Base-by-base conservation (phyloP, 1,140 invertebrate genomes). In the Drosophila teissieri region DNA sequence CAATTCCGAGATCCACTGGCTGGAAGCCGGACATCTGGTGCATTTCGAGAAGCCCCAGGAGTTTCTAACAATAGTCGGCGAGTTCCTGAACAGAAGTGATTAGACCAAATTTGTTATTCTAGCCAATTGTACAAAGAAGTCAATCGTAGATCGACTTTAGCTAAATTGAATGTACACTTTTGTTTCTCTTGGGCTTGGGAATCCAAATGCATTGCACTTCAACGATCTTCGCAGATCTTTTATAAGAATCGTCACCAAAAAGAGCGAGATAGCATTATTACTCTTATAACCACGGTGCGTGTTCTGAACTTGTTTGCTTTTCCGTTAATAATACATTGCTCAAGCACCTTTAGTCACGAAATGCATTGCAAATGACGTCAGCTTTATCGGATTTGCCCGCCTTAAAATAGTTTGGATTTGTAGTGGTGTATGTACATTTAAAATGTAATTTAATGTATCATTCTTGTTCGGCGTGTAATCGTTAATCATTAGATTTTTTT, bases 21-120 rank as follows among this genome's bases (percentile, higher is more conserved):
- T 99, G 46, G 93, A 95, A 36, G 69, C 98, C 17, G 97, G 97
- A 6, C 98, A 99, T 92, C 98, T 97, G 96, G 95, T 98, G 8
- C 98, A 99, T 89, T 95, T 96, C 54, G 97, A 99, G 72, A 96
- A 98, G 91, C 97, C 98, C 2, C 85, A 93, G 2, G 95, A 96
- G 82, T 98, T 99, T 12, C 4, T 51, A 17, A 11, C 92, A 86
- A 98, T 93, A 73, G 93, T 94, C 12, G 92, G 93, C 61, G 93
- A 94, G 54, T 95, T 95, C 63, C 70, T 94, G 5, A 93, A 85
- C 12, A 53, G 63, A 19, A 12, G 60, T 2, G 27, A 46, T 34
- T 15, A 14, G 15, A 22, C 19, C 11, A 17, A 19, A 46, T 44
- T 67, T 44, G 6, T 44, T 42, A 8, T 48, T 54, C 48, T 63